Percentiles rank a stretch among this genome's conserved stretches.
phyloP scores from a whole-genome alignment of 1,140 invertebrate genomes.

The Plutomurus gul region DNA sequence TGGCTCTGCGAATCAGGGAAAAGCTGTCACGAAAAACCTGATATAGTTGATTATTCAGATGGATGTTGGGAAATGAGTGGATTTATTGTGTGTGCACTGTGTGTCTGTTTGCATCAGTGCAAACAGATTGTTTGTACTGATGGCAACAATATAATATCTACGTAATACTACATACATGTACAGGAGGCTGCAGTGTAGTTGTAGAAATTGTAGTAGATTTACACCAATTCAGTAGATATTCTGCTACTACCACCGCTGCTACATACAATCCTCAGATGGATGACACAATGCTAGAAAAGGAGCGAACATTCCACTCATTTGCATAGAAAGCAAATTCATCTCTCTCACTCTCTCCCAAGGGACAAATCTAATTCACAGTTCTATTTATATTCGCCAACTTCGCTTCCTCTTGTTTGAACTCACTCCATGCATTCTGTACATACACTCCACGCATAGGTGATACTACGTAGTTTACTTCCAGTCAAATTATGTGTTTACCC shows the following conservation, averaged over 20 bases:
- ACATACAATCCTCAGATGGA: not conserved
- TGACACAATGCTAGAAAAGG: not conserved
- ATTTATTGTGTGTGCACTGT: not conserved
- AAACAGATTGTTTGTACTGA: no score
- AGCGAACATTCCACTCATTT: not conserved
- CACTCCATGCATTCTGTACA: not conserved
- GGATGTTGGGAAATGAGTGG: not conserved
- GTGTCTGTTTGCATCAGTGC: no score
- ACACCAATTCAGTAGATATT: no score
- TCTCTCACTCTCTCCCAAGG: not conserved
- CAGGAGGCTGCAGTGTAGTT: no score
- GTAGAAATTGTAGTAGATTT: no score
- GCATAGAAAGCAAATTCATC: conserved; percentile 3
- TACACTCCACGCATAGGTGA: not conserved
- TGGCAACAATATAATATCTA: no score
- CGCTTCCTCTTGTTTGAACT: conserved; percentile 1
- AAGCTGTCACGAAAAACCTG: not conserved
- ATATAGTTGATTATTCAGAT: not conserved
- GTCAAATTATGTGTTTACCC: not conserved
- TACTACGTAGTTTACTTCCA: not conserved
- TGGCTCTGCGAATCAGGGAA: not conserved
- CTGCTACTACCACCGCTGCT: no score
- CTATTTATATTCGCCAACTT: conserved; percentile 4
- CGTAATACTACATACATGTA: no score
- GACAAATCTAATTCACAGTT: conserved; percentile 23